These are phyloP conservation scores for Otus sunia DNA, from an alignment of 2,113 vertebrate species.

Conservation along the genomic window DNA sequence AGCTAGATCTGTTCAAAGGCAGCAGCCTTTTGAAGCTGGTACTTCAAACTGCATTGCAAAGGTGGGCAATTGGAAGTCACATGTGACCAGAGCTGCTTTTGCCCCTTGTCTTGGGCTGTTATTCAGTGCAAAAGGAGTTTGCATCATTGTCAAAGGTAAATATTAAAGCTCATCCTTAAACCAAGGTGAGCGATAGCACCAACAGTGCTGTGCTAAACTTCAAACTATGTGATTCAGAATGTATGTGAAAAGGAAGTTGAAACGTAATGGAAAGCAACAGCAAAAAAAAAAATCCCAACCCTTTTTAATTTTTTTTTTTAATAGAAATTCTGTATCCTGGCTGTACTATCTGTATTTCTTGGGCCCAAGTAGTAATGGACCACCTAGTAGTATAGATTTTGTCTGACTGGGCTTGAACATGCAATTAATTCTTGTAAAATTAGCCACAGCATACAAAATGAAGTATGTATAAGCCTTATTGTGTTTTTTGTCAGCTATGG, in stretches of 20 bases:
- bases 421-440: not conserved
- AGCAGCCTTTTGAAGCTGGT: slow-evolving; percentile 19
- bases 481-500: not conserved
- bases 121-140: not conserved
- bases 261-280: not conserved
- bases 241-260: not conserved
- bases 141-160: not conserved
- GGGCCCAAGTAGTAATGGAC: not conserved
- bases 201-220: not conserved
- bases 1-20: slow-evolving; percentile 17
- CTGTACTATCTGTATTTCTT: not conserved
- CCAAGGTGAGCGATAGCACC: not conserved
- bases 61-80: not conserved
- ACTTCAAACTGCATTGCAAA: not conserved
- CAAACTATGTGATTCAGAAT: not conserved
- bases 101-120: not conserved
- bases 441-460: not conserved
- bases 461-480: not conserved
- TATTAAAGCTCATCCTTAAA: not conserved
- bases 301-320: not conserved
- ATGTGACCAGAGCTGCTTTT: not conserved
- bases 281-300: not conserved
- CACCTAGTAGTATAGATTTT: not conserved
- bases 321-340: not conserved
- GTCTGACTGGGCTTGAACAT: not conserved